Evolutionary conservation across 2,113 vertebrate genomes (phyloP), one percentile per base, ranked within the genome.

Genomic region (Carassius carassius): DNA sequence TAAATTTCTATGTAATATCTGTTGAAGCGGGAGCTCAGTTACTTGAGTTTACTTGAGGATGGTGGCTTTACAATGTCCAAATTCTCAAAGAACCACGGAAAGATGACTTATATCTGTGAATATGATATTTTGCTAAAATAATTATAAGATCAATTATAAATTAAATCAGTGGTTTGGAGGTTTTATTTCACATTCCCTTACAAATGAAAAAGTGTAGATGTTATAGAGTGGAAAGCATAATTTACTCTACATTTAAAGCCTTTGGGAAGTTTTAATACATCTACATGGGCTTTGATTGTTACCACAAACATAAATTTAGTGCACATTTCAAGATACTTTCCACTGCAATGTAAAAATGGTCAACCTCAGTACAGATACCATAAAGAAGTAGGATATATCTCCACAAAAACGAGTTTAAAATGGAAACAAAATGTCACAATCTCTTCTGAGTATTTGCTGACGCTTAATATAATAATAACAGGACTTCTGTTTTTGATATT

Each of bases 181-280:
- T 47, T 73, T 47, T 5, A 73, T 47, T 21, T 73, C 37, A 73
- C 21, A 14, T 73, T 44, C 21, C 5, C 12, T 73, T 23, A 12
- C 37, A 44, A 12, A 72, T n/a, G 9, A 73, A 44, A 41, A 25
- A 1, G 5, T 70, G 69, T 13, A 23, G 37, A n/a, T n/a, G 19
- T 72, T 44, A 44, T 44, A 44, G 35, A 70, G 37, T n/a, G 21
- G 1, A 73, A 47, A 73, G 19, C 37, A 47, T 73, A 63, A 25
- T 44, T 44, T 47, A 44, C 11, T 14, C 37, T 47, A 47, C 44
- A 47, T 47, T 47, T 47, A 9, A 44, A 44, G 37, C 1, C 69
- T 44, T 72, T n/a, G 11, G 69, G 69, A 44, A 72, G 35, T 41
- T 72, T 72, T 41, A 72, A 44, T 72, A 41, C 65, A 67, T 67